phyloP scores from a whole-genome alignment of 1,140 invertebrate species.

The Drosophila insularis region DNA sequence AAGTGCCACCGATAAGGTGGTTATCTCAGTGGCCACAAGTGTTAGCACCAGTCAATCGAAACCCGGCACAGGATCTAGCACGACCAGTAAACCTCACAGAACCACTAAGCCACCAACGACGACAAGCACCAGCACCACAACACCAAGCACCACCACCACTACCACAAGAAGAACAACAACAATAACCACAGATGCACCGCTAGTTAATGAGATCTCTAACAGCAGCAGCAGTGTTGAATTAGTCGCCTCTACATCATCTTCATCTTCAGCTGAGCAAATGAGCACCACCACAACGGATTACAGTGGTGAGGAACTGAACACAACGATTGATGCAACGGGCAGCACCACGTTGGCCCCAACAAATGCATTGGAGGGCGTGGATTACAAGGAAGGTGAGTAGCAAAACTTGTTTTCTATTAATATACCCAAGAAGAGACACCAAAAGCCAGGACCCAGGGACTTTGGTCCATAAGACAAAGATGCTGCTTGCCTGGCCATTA shows the following conservation, averaged over 20 bases:
- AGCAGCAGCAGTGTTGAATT: constrained; percentile 50
- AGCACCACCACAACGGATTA: constrained; percentile 58
- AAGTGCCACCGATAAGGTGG: constrained; percentile 69
- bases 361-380: constrained; percentile 73
- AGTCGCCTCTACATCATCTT: constrained; percentile 55
- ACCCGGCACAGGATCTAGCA: constrained; percentile 66
- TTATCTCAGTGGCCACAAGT: constrained; percentile 75
- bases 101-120: constrained; percentile 56
- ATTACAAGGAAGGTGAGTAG: constrained; percentile 81
- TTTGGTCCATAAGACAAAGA: constrained; percentile 77
- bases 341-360: constrained; percentile 66
- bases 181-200: constrained; percentile 56
- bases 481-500: constrained; percentile 71
- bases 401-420: constrained; percentile 18
- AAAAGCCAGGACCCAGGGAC: constrained; percentile 19
- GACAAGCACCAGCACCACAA: constrained; percentile 28
- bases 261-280: constrained; percentile 36
- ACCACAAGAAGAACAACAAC: constrained; percentile 27
- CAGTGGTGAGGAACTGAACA: constrained; percentile 53
- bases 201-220: constrained; percentile 26
- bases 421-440: neutral
- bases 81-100: constrained; percentile 51
- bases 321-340: constrained; percentile 49
- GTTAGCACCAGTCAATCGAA: constrained; percentile 71
- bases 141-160: constrained; percentile 31